Conservation (phyloP, 2,888 invertebrate genomes). For the Chalcis sispes region DNA sequence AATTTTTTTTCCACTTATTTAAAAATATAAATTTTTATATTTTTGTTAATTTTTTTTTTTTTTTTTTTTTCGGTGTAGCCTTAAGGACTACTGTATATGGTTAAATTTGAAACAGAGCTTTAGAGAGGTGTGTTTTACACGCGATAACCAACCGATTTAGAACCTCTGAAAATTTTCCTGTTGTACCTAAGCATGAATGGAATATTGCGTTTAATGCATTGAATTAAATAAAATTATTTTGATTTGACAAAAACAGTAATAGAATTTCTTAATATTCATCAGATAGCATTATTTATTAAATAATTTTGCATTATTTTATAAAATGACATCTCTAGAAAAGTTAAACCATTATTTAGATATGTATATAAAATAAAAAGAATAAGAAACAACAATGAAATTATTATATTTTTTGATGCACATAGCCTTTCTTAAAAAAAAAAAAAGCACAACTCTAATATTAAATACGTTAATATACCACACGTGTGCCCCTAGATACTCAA, state of each 20-base stretch:
- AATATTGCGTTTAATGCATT: too few relatives aligned
- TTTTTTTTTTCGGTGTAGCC: neutral
- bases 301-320: neutral
- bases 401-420: constrained; percentile 18
- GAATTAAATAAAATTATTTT: constrained; percentile 9
- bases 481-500: constrained; percentile 33
- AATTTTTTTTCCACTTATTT: constrained; percentile 2
- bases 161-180: constrained; percentile 22
- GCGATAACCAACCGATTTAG: constrained; percentile 12
- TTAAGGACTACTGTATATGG: constrained; percentile 27
- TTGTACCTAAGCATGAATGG: constrained; percentile 7
- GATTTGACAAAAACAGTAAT: too few relatives aligned
- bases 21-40: constrained; percentile 15
- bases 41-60: neutral
- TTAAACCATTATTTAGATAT: too few relatives aligned
- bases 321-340: too few relatives aligned
- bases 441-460: neutral
- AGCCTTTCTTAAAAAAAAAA: neutral
- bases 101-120: constrained; percentile 30
- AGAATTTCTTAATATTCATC: too few relatives aligned
- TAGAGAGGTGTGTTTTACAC: constrained; percentile 31
- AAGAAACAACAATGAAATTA: neutral
- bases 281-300: too few relatives aligned
- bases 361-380: too few relatives aligned
- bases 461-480: constrained; percentile 2